phyloP scores from a whole-genome alignment of 2,113 vertebrate genomes.

The Upupa epops region DNA sequence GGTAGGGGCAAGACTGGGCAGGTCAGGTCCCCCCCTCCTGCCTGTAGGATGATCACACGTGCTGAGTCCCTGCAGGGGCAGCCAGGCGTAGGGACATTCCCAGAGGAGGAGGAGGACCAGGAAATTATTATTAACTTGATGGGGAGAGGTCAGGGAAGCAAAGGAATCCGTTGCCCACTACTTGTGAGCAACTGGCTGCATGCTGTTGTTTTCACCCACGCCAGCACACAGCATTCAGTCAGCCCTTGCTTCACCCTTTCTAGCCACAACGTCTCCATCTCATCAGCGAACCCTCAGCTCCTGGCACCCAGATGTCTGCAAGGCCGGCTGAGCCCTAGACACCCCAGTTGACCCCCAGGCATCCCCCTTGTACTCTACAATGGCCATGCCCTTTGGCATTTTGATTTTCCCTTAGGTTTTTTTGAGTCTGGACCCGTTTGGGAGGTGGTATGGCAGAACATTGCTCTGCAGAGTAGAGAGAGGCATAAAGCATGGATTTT shows the following conservation, averaged over 20 bases:
- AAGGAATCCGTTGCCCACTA: not conserved
- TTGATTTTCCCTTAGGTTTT: not conserved
- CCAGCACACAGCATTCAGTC: accelerated
- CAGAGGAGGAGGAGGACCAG: not conserved
- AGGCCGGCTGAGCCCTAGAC: not conserved
- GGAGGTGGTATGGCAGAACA: not conserved
- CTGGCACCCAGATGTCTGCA: accelerated
- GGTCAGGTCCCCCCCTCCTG: not conserved
- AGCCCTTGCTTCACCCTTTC: not conserved
- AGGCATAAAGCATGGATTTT: not conserved
- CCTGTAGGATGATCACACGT: accelerated
- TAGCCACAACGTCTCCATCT: not conserved
- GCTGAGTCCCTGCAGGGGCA: not conserved
- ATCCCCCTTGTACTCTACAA: not conserved
- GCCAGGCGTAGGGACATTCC: not conserved
- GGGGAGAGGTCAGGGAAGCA: not conserved
- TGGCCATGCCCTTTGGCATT: not conserved
- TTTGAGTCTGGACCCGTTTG: not conserved
- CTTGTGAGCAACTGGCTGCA: not conserved
- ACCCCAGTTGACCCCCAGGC: not conserved
- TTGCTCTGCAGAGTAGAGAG: not conserved
- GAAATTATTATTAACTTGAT: not conserved
- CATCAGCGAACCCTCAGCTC: not conserved
- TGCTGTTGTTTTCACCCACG: not conserved
- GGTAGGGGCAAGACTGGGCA: not conserved